Conservation (phyloP, 2,888 invertebrate genomes). For the Spodoptera exigua region DNA sequence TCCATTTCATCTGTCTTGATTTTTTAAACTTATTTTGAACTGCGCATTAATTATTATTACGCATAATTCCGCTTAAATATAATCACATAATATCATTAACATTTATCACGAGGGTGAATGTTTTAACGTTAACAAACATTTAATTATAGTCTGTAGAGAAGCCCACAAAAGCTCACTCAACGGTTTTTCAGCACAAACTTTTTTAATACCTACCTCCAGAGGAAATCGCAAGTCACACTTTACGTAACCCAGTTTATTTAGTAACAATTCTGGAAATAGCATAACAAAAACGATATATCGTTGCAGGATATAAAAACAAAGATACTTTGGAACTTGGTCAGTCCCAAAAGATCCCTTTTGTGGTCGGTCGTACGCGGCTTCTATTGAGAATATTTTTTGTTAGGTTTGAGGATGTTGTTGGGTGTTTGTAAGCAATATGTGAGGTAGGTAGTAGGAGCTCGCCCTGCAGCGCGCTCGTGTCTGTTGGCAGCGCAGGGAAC, state of each 20-base stretch:
- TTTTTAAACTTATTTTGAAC: no score
- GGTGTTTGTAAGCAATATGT: constrained; percentile 66
- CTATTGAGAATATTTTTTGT: constrained; percentile 71
- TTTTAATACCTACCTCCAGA: constrained; percentile 5
- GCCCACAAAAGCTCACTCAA: constrained; percentile 14
- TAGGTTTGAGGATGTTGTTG: constrained; percentile 60
- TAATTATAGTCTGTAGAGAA: constrained; percentile 3
- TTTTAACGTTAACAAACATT: background rate
- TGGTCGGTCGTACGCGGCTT: constrained; percentile 62
- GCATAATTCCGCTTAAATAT: background rate
- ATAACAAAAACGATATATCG: constrained; percentile 41
- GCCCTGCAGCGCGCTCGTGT: constrained; percentile 71
- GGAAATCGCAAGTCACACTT: constrained; percentile 13
- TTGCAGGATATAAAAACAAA: constrained; percentile 62
- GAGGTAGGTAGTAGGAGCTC: constrained; percentile 71
- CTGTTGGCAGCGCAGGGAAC: constrained; percentile 66
- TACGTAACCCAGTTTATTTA: constrained; percentile 14
- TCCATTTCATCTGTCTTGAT: no score
- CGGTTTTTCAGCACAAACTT: constrained; percentile 6
- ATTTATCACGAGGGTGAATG: background rate
- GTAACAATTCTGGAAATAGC: constrained; percentile 21
- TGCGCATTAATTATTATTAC: no score
- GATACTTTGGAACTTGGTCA: constrained; percentile 62
- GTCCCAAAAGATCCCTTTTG: constrained; percentile 66
- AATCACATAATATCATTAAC: background rate